phyloP scores from a whole-genome alignment of 2,888 invertebrate species.

The Pherbina coryleti region DNA sequence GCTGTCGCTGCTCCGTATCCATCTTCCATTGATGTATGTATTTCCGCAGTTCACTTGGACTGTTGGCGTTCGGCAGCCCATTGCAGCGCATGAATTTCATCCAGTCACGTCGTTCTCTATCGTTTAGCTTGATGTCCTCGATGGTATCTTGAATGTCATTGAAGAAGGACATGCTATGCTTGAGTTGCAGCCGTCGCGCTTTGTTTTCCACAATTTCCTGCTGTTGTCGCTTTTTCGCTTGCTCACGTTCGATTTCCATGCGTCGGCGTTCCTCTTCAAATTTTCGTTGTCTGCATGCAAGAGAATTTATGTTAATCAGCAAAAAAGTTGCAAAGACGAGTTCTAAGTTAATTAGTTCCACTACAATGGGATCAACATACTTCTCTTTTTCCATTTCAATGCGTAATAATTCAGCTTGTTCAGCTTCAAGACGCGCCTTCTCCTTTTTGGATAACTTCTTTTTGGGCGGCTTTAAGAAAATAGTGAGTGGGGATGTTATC shows the following conservation, averaged over 20 bases:
- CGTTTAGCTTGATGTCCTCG: constrained; percentile 59
- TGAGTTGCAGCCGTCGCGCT: constrained; percentile 63
- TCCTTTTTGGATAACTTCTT: constrained; percentile 71
- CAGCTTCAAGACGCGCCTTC: constrained; percentile 68
- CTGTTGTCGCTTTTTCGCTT: constrained; percentile 66
- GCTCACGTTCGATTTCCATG: constrained; percentile 66
- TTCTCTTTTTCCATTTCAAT: constrained; percentile 70
- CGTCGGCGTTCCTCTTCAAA: constrained; percentile 68
- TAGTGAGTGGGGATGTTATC: neutral
- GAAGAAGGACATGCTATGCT: constrained; percentile 66
- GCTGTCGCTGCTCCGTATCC: constrained; percentile 57
- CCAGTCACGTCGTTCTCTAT: constrained; percentile 65
- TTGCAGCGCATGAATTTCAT: constrained; percentile 69
- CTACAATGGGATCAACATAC: constrained; percentile 50
- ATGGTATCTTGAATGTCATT: constrained; percentile 59
- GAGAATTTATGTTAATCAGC: neutral
- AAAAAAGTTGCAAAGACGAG: neutral
- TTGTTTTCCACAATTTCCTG: constrained; percentile 68
- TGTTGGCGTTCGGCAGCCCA: constrained; percentile 66
- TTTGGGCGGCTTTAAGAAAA: constrained; percentile 62
- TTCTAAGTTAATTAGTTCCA: too few relatives aligned
- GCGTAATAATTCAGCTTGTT: constrained; percentile 68
- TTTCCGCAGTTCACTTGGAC: constrained; percentile 68
- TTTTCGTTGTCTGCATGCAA: constrained; percentile 59
- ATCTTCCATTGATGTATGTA: constrained; percentile 68